phyloP scores from a whole-genome alignment of 2,888 invertebrate genomes.

The Drosophila nr. fundita region DNA sequence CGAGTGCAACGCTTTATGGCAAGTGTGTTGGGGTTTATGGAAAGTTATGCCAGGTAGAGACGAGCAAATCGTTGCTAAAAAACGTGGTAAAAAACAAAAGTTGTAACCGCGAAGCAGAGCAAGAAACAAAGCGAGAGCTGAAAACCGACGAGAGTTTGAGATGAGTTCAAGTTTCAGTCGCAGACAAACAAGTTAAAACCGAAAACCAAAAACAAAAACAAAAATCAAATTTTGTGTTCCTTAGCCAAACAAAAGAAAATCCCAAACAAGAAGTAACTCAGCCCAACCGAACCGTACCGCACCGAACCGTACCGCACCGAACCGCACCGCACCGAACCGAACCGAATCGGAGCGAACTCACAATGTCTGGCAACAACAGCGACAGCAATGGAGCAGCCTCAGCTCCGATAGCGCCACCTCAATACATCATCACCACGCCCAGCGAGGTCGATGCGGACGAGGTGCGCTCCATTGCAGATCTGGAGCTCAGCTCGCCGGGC shows the following conservation, averaged over 20 bases:
- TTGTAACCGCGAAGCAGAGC: not conserved
- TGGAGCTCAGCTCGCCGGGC: slow-evolving; percentile 60
- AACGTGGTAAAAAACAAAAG: not conserved
- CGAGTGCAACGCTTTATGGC: not conserved
- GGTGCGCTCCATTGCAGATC: slow-evolving; percentile 71
- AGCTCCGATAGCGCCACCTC: slow-evolving; percentile 73
- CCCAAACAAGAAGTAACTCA: not conserved
- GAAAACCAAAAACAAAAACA: not conserved
- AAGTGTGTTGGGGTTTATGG: not conserved
- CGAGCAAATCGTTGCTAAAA: not conserved
- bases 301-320: not conserved
- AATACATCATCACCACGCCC: slow-evolving; percentile 84
- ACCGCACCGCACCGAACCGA: not conserved
- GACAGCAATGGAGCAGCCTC: slow-evolving; percentile 38
- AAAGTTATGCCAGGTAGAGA: not conserved
- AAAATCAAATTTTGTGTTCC: not conserved
- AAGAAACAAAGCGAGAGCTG: not conserved
- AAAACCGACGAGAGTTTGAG: slow-evolving; percentile 9
- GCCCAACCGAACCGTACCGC: not conserved
- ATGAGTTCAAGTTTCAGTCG: slow-evolving; percentile 45
- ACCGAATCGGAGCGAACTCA: slow-evolving; percentile 9
- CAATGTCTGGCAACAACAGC: slow-evolving; percentile 57
- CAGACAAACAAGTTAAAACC: slow-evolving; percentile 21
- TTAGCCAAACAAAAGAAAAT: not conserved
- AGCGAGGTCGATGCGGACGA: slow-evolving; percentile 84